Evolutionary conservation across 2,888 invertebrate genomes (phyloP), one percentile per base, ranked within the genome.

Genomic region (Bellardia pandia): DNA sequence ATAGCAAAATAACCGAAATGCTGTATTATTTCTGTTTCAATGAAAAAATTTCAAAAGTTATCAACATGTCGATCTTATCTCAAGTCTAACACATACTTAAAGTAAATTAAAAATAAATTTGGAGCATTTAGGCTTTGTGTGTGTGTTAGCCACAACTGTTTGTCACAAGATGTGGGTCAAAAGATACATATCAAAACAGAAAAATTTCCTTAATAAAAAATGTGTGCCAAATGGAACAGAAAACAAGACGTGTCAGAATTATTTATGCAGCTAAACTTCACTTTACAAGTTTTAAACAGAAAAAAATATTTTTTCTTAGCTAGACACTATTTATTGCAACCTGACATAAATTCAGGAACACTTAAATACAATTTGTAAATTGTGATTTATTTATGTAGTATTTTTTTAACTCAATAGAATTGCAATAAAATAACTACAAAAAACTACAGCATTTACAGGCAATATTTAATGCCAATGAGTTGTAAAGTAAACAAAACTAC

Each of bases 351-450:
- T 42, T 13, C 8, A 45, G 23, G 40, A 60, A 30, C 45, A 30
- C 23, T 56, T 60, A 23, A 23, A 23, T 23, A 16, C 45, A 72
- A 11, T 16, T 23, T 42, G 51, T 30, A 48, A 30, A 69, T 23
- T 53, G 42, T 69, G 23, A 42, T 74, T 66, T 53, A 53, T 66
- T 58, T 58, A 58, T 37, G 13, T 23, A 9, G 23, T 58, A 56
- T 64, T 60, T 72, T 58, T 56, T 30, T n/a, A 53, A 40, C 14
- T 77, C 37, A 37, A 69, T 48, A 68, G 75, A 86, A 86, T 62
- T 75, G 42, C 16, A 76, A 62, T 62, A 51, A 81, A 74, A 68
- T 53, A 72, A n/a, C 48, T 62, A 45, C 2, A 23, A 13, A 77
- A 64, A 56, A 11, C 58, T 23, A 74, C 58, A 37, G 66, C 16